Conservation (phyloP, 2,113 vertebrate species). For the Drymodes brunneopygia region DNA sequence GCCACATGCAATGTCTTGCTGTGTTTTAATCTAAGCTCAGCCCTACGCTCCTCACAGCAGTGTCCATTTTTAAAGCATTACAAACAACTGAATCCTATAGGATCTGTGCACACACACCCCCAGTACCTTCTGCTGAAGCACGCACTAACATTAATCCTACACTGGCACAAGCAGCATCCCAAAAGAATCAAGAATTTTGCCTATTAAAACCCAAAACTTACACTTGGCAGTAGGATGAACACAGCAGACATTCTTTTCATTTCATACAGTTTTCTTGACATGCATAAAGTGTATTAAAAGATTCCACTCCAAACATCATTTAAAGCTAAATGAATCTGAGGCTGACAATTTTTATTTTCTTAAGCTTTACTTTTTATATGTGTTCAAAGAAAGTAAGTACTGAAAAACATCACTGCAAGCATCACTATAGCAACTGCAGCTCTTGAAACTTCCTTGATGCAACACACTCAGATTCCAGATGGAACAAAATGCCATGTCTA, state of each 20-base stretch:
- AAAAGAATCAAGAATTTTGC: background rate
- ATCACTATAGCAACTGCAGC: slow-evolving; percentile 58
- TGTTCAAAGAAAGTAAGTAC: slow-evolving; percentile 21
- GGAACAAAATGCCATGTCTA: slow-evolving; percentile 43
- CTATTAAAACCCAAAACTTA: background rate
- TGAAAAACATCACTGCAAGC: slow-evolving; percentile 21
- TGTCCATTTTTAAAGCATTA: background rate
- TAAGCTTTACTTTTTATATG: slow-evolving; percentile 2
- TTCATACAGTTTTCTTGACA: background rate
- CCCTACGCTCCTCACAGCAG: background rate
- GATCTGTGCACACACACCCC: fast-evolving
- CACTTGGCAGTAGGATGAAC: background rate
- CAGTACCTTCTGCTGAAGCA: background rate
- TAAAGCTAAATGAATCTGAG: slow-evolving; percentile 7
- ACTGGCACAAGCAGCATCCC: background rate
- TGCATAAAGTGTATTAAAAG: background rate
- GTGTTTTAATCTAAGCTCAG: background rate
- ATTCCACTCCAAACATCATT: background rate
- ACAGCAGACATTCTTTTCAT: background rate
- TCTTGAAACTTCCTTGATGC: slow-evolving; percentile 20
- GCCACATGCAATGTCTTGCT: background rate
- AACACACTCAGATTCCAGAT: slow-evolving; percentile 22
- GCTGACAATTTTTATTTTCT: slow-evolving; percentile 12
- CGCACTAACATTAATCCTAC: background rate
- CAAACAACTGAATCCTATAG: background rate